Evolutionary conservation across 2,797 vertebrate species (phyloP).

Genomic region (Chiroxiphia lanceolata): DNA sequence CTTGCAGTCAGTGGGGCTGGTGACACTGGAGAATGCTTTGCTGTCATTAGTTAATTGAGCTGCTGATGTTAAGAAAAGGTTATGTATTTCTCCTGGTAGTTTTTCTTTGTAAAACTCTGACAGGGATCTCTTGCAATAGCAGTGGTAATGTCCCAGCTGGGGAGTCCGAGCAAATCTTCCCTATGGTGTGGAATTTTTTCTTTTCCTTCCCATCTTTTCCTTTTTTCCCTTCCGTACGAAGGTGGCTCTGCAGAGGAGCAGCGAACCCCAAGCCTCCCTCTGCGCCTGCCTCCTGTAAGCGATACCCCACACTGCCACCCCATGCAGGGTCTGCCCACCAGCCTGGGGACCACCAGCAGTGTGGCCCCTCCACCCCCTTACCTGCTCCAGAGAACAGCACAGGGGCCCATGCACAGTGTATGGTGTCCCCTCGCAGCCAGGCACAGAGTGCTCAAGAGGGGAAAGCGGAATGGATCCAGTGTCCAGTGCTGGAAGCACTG

Average conservation of each 20-base stretch:
- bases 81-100: slow-evolving; percentile 81
- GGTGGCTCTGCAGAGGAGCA: not conserved
- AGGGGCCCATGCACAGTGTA: rapidly evolving
- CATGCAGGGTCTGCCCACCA: not conserved
- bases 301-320: not conserved
- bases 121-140: slow-evolving; percentile 62
- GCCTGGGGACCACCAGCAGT: slow-evolving; percentile 20
- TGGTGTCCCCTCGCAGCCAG: rapidly evolving
- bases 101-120: slow-evolving; percentile 79
- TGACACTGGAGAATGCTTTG: slow-evolving; percentile 80
- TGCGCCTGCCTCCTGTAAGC: not conserved
- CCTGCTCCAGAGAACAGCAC: not conserved
- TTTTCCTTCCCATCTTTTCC: not conserved
- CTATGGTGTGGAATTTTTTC: not conserved
- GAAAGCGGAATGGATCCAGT: not conserved
- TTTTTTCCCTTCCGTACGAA: rapidly evolving
- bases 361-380: not conserved
- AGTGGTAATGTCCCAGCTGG: slow-evolving; percentile 9
- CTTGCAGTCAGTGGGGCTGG: slow-evolving; percentile 55
- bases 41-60: slow-evolving; percentile 84
- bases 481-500: not conserved
- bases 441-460: not conserved
- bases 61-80: slow-evolving; percentile 84
- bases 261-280: not conserved
- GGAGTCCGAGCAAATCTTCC: slow-evolving; percentile 31